Base-by-base conservation (phyloP, 1,140 invertebrate species). In the Camponotus vicinus region DNA sequence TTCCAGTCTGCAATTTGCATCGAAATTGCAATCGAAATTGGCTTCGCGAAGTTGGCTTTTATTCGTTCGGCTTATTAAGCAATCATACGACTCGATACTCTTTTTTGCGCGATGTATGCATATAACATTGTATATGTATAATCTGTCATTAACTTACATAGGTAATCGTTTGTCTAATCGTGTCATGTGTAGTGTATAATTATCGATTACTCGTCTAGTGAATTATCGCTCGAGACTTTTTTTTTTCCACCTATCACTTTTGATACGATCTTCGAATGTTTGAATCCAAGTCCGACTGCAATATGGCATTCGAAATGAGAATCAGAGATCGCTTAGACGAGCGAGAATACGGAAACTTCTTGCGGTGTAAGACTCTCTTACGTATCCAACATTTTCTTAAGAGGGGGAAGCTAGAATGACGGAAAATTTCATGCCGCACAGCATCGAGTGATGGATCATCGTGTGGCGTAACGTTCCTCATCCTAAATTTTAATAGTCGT, bases 401-500 rank as follows among this genome's bases (percentile, higher is more conserved):
- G 63, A 37, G 77, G 55, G 27, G 32, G 61, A 59, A 49, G 34
- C 27, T 71, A 61, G 32, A 9, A 52, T 42, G 78, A 37, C 66
- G 57, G 42, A 59, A 5, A 82, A 82, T 82, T 59, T 61, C n/a
- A 55, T 59, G 67, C 78, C 4, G 52, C 78, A 2, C 27, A 70
- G 52, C 78, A n/a, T 79, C 77, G 37, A 66, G 49, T 80, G 64
- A 82, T 52, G 78, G 66, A 71, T 82, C 49, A 57, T 71, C 67
- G 52, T 27, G 27, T 27, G 27, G 27, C 27, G 27, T 27, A 49
- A 15, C 37, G 27, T 32, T 32, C 9, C 70, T 73, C 49, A 37
- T 83, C 69, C 69, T 61, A 83, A 83, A 83, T 83, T 75, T 75
- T 75, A 83, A 75, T 49, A 42, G 69, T 37, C 67, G 69, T 27